A percentile compares a stretch with the other conserved stretches of the same genome.
Conservation (phyloP, 2,797 vertebrate species). For the Tadarida brasiliensis region DNA sequence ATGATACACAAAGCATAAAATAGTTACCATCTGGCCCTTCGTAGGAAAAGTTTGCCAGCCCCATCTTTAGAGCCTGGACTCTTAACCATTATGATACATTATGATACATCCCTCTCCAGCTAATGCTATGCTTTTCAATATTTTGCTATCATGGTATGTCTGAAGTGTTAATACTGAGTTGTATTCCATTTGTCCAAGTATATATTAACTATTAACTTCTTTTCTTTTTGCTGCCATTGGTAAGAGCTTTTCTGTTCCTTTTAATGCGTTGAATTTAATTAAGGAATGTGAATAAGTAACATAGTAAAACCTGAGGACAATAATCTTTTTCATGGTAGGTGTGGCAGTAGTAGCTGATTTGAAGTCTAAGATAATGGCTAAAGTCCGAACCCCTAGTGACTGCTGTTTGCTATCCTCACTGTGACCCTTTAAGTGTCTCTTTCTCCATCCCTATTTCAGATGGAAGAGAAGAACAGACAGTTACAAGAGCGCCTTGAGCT, state of each 20-base stretch:
- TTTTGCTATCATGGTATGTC: not conserved
- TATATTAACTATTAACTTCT: not conserved
- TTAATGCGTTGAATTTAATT: not conserved
- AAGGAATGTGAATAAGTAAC: not conserved
- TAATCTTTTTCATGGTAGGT: not conserved
- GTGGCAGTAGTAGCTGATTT: not conserved
- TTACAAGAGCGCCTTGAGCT: conserved; percentile 98
- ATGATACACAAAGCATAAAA: not conserved
- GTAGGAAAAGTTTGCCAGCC: not conserved
- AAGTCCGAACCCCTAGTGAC: not conserved
- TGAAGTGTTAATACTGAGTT: not conserved
- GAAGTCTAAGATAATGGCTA: not conserved
- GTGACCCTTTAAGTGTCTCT: not conserved
- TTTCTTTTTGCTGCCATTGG: not conserved
- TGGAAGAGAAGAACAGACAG: conserved; percentile 99
- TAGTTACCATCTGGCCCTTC: not conserved
- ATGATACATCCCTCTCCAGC: too few relatives aligned
- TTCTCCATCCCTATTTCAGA: conserved; percentile 85
- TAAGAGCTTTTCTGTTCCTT: not conserved
- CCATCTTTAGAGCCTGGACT: not conserved
- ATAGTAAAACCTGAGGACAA: not conserved
- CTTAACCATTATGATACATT: not conserved
- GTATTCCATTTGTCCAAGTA: not conserved
- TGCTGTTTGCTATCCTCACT: not conserved
- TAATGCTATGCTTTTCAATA: not conserved